Conservation (phyloP, 2,888 invertebrate species). For the Tigriopus californicus region DNA sequence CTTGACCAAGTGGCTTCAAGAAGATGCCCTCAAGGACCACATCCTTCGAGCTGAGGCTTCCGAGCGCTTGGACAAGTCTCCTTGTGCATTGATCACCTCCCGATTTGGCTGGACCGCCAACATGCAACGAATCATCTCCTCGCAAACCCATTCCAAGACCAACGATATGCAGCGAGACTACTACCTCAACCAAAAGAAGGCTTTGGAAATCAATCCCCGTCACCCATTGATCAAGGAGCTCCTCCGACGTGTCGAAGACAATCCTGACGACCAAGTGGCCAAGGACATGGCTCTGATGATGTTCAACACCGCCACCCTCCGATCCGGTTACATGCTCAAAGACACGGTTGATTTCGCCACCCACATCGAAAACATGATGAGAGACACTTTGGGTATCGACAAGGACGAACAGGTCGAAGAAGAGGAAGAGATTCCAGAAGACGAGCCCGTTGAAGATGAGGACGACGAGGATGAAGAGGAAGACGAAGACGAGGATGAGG, state of each 20-base stretch:
- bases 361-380: constrained; percentile 74
- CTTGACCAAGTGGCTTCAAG: constrained; percentile 69
- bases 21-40: constrained; percentile 51
- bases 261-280: constrained; percentile 54
- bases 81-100: constrained; percentile 40
- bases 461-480: constrained; percentile 32
- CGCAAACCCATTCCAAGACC: constrained; percentile 40
- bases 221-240: constrained; percentile 89
- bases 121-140: constrained; percentile 40
- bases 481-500: constrained; percentile 27
- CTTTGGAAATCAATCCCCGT: constrained; percentile 86
- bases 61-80: constrained; percentile 36
- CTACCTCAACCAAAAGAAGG: constrained; percentile 85
- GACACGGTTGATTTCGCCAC: constrained; percentile 75
- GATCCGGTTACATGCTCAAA: constrained; percentile 79
- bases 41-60: constrained; percentile 38
- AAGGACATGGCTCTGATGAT: constrained; percentile 70
- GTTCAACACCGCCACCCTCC: constrained; percentile 45
- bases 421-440: constrained; percentile 7
- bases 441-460: constrained; percentile 23
- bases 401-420: constrained; percentile 41
- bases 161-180: constrained; percentile 39
- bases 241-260: constrained; percentile 54
- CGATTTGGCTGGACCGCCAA: constrained; percentile 43
- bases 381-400: constrained; percentile 53